Evolutionary conservation across 2,888 invertebrate genomes (phyloP), one percentile per base, ranked within the genome.

Genomic region (Leptinotarsa tumamoca): DNA sequence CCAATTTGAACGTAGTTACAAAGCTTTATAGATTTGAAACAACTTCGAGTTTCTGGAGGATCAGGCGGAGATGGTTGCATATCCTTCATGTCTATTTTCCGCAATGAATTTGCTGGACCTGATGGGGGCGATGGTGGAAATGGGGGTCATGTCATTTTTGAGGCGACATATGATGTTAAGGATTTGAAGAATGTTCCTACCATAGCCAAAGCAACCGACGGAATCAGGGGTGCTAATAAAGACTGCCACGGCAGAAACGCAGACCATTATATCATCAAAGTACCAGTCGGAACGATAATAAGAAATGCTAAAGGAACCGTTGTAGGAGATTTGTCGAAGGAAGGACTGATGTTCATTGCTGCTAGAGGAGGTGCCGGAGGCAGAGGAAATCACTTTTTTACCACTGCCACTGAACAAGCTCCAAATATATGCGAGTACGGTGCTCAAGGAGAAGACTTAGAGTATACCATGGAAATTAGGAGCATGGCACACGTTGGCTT

Each of bases 111-210:
- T 74, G 99, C 96, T 0, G 98, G 98, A 0, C 98, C 98, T 0
- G 96, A 97, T 88, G 98, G 98, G 0, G 99, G 98, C 0, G 97
- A 99, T 87, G 99, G 99, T 0, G 99, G 99, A 0, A 92, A 95
- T 86, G 98, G 98, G 0, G 98, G 96, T 0, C 98, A 99, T 89
- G 94, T 99, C 1, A 92, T 98, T 73, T 95, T 98, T 80, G 90
- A 92, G 93, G 95, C 96, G 0, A 90, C 92, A 0, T 87, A 88
- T 50, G 90, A 93, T 72, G 90, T 94, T 0, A 94, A 91, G 79
- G 95, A 96, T 83, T 90, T 98, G 33, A 91, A 92, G 76, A 91
- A 94, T 84, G 87, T 97, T 63, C 86, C 88, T 1, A 85, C 92
- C 0, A 87, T 94, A 15, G 84, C 92, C 2, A 88, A 89, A 82